phyloP scores from a whole-genome alignment of 2,797 vertebrate species.

The Lindbergichthys nudifrons region DNA sequence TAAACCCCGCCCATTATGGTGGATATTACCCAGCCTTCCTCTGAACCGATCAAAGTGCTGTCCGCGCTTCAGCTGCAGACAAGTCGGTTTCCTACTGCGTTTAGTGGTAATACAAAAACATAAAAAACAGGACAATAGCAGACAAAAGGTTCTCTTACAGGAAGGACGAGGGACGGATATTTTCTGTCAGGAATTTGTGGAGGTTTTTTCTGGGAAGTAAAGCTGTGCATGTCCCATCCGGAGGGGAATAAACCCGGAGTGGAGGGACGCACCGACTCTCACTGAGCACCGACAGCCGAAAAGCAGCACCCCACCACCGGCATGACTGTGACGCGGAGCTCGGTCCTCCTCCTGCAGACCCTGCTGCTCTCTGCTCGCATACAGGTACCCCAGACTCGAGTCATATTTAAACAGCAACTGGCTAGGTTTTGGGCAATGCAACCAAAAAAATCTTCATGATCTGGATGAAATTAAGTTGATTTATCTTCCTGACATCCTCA shows the following conservation, averaged over 20 bases:
- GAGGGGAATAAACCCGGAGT: background rate
- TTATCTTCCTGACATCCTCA: background rate
- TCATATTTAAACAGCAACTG: background rate
- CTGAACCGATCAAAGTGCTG: constrained; percentile 55
- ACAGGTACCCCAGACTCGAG: constrained; percentile 30
- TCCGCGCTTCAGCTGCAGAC: constrained; percentile 85
- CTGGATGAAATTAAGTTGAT: background rate
- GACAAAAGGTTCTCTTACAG: constrained; percentile 71
- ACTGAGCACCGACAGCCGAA: constrained; percentile 17
- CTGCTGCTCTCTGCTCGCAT: constrained; percentile 31
- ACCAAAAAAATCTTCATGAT: background rate
- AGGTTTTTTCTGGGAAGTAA: background rate
- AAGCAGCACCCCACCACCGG: constrained; percentile 23
- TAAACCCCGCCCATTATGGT: constrained; percentile 62
- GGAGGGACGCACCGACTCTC: constrained; percentile 29
- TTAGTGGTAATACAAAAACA: background rate
- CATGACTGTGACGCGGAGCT: constrained; percentile 35
- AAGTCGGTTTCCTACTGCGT: background rate
- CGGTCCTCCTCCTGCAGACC: constrained; percentile 1
- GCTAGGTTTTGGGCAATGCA: background rate
- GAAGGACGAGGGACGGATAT: constrained; percentile 80
- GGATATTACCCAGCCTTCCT: constrained; percentile 84
- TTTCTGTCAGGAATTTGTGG: background rate
- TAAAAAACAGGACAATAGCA: constrained; percentile 69
- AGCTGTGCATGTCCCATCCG: constrained; percentile 31